Conservation (phyloP, 2,888 invertebrate genomes). For the Siphlonurus alternatus region DNA sequence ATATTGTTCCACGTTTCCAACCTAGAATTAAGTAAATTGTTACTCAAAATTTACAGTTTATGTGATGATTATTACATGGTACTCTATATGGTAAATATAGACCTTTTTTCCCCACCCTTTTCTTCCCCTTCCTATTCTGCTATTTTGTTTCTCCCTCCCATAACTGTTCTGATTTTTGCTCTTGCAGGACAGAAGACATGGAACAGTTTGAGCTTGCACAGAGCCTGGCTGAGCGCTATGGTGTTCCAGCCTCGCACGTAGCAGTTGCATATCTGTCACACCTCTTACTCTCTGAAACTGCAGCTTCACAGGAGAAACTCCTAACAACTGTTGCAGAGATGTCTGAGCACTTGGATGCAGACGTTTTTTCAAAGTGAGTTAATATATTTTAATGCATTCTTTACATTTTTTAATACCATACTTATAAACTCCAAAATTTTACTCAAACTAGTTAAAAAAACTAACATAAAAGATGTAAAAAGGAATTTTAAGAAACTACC, state of each 20-base stretch:
- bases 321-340: not conserved
- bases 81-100: not conserved
- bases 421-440: too few species aligned
- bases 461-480: too few species aligned
- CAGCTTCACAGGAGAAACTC: not conserved
- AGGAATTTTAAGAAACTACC: too few species aligned
- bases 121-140: too few species aligned
- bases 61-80: not conserved
- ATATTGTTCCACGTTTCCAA: too few species aligned
- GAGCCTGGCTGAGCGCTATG: slow-evolving; percentile 27
- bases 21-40: too few species aligned
- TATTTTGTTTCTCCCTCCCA: too few species aligned
- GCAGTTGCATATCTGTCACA: slow-evolving; percentile 16
- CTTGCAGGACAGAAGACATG: slow-evolving; percentile 25
- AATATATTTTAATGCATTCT: not conserved
- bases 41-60: too few species aligned
- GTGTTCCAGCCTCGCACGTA: slow-evolving; percentile 27
- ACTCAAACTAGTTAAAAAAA: too few species aligned
- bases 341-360: slow-evolving; percentile 8
- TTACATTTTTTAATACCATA: not conserved
- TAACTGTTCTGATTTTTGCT: too few species aligned
- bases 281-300: slow-evolving; percentile 13
- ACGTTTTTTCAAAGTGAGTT: not conserved
- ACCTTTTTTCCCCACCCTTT: not conserved
- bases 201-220: slow-evolving; percentile 26